Evolutionary conservation across 2,797 vertebrate genomes (phyloP).

Genomic region (Lithobates sylvaticus): DNA sequence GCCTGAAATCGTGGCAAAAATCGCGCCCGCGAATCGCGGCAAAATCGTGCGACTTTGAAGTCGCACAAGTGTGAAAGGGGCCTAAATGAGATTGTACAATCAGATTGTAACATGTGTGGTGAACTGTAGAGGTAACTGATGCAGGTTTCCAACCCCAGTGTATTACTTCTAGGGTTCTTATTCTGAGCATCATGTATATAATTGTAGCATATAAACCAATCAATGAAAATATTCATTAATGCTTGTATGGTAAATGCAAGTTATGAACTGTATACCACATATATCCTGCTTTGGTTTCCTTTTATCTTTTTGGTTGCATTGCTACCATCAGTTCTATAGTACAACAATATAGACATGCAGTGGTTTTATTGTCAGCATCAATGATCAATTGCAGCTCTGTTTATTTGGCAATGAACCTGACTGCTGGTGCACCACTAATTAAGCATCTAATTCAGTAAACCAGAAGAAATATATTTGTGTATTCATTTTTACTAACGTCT

Average conservation of each 20-base stretch:
- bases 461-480: slow-evolving; percentile 39
- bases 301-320: slow-evolving; percentile 7
- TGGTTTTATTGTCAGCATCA: slow-evolving; percentile 31
- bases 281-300: slow-evolving; percentile 10
- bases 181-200: no score
- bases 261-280: not conserved
- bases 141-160: no score
- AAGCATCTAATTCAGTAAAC: slow-evolving; percentile 50
- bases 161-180: no score
- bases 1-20: no score
- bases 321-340: slow-evolving; percentile 11
- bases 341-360: slow-evolving; percentile 28
- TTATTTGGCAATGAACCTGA: slow-evolving; percentile 52
- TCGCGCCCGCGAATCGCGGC: no score
- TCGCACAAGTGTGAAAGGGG: no score
- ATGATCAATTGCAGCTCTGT: slow-evolving; percentile 45
- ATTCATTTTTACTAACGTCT: slow-evolving; percentile 43
- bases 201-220: no score
- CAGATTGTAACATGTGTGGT: no score
- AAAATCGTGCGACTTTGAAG: no score
- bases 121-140: no score
- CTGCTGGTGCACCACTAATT: slow-evolving; percentile 57
- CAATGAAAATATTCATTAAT: no score
- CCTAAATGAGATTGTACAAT: no score
- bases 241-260: not conserved